Conservation (phyloP, 2,113 vertebrate genomes). For the Callipepla squamata region DNA sequence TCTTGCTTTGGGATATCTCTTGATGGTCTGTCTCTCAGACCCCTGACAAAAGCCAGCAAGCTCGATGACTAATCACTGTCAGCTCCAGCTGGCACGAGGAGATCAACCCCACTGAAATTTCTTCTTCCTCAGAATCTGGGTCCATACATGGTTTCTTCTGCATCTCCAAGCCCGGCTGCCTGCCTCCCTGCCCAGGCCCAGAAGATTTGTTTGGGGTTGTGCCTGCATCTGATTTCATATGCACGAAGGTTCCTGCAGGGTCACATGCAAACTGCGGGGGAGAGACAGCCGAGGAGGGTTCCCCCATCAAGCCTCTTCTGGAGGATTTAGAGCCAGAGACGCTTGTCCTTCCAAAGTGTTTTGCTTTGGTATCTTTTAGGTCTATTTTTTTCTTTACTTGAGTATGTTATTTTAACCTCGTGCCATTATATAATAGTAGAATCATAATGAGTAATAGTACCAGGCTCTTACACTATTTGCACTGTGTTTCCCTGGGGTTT, state of each 20-base stretch:
- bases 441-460: slow-evolving; percentile 41
- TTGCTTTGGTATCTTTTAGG: slow-evolving; percentile 31
- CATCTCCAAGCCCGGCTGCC: background rate
- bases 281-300: background rate
- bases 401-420: slow-evolving; percentile 55
- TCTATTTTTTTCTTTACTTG: slow-evolving; percentile 22
- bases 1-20: background rate
- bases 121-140: background rate
- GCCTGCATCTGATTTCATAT: background rate
- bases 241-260: background rate
- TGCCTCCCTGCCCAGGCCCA: background rate
- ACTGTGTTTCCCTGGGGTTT: slow-evolving; percentile 47
- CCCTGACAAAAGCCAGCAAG: fast-evolving
- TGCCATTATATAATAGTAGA: slow-evolving; percentile 29
- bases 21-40: background rate
- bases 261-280: background rate
- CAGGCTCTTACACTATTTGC: slow-evolving; percentile 26
- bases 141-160: background rate
- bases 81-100: background rate
- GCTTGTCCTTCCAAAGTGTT: slow-evolving; percentile 13
- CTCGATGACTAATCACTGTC: background rate
- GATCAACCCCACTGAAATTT: background rate
- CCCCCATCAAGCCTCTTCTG: background rate
- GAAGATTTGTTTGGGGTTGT: fast-evolving
- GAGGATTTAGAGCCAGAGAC: background rate